Evolutionary conservation across 2,113 vertebrate species (phyloP).

Genomic region (Axis porcinus): DNA sequence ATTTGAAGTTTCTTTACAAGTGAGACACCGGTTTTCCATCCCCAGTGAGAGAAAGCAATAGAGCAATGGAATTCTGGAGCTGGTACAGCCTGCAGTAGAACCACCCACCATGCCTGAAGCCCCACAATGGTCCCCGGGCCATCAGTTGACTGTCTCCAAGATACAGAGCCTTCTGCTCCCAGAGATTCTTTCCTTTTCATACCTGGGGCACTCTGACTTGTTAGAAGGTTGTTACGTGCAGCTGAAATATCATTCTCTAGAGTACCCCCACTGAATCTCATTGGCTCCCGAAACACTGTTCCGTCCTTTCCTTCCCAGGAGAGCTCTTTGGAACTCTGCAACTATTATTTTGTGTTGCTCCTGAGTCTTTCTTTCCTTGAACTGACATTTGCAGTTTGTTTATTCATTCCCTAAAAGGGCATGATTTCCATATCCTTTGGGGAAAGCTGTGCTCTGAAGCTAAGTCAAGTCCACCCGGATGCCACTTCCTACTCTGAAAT

Average conservation of each 20-base stretch:
- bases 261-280: not conserved
- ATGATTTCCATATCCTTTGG: not conserved
- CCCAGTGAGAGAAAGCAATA: not conserved
- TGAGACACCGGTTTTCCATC: not conserved
- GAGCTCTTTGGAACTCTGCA: not conserved
- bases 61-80: not conserved
- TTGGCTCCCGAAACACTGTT: not conserved
- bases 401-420: not conserved
- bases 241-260: not conserved
- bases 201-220: not conserved
- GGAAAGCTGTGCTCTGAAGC: not conserved
- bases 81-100: not conserved
- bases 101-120: too few relatives aligned
- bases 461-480: not conserved
- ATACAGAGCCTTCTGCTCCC: not conserved
- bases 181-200: not conserved
- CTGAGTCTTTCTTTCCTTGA: not conserved
- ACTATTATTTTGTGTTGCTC: not conserved
- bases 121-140: fast-evolving
- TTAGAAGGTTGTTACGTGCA: not conserved
- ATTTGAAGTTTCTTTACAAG: not conserved
- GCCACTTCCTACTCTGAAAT: not conserved
- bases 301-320: not conserved
- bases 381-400: not conserved
- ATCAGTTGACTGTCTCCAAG: not conserved